Conservation (phyloP, 2,888 invertebrate species). For the Mystacides longicornis region DNA sequence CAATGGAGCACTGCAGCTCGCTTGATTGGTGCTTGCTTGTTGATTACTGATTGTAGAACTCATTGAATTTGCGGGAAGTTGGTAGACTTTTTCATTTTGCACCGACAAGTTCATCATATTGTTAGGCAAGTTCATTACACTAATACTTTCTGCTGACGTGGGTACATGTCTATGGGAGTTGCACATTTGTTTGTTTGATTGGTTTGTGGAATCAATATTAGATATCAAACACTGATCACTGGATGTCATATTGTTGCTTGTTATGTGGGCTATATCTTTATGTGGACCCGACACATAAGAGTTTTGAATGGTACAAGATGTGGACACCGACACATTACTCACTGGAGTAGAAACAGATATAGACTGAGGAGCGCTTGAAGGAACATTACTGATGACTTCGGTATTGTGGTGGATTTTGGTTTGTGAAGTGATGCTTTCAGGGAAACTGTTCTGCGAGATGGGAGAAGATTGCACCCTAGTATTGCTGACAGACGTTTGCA, state of each 20-base stretch:
- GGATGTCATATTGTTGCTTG: background rate
- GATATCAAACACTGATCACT: background rate
- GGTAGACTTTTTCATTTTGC: slow-evolving; percentile 24
- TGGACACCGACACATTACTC: slow-evolving; percentile 16
- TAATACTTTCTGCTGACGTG: slow-evolving; percentile 7
- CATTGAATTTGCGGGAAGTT: slow-evolving; percentile 12
- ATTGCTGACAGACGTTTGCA: slow-evolving; percentile 18
- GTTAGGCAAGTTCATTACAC: slow-evolving; percentile 20
- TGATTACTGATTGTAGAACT: slow-evolving; percentile 22
- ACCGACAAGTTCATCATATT: slow-evolving; percentile 24
- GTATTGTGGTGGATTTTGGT: slow-evolving; percentile 16
- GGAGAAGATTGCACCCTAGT: slow-evolving; percentile 20
- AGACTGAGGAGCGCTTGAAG: slow-evolving; percentile 9
- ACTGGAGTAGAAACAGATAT: slow-evolving; percentile 9
- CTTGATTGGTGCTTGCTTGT: slow-evolving; percentile 40
- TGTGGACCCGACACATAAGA: slow-evolving; percentile 8
- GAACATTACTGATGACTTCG: slow-evolving; percentile 7
- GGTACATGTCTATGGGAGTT: slow-evolving; percentile 16
- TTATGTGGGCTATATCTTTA: background rate
- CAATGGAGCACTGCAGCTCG: slow-evolving; percentile 34
- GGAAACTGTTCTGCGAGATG: slow-evolving; percentile 18
- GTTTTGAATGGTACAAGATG: slow-evolving; percentile 14
- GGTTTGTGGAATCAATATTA: slow-evolving; percentile 7
- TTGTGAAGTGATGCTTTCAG: slow-evolving; percentile 12
- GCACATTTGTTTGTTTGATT: slow-evolving; percentile 17